Percentiles rank a stretch among this genome's conserved stretches.
phyloP scores from a whole-genome alignment of 2,888 invertebrate species.

The Xestia c-nigrum region DNA sequence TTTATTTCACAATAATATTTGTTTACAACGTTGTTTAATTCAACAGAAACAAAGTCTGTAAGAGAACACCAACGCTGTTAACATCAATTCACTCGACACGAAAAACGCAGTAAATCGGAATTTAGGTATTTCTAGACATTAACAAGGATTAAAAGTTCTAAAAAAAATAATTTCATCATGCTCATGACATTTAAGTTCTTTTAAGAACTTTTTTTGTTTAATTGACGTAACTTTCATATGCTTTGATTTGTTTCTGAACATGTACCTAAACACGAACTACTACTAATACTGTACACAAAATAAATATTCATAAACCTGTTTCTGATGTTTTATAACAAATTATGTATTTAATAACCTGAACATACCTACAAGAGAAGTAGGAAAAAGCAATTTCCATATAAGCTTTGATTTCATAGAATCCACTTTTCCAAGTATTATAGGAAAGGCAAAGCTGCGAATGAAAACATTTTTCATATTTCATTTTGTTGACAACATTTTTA shows the following conservation, averaged over 20 bases:
- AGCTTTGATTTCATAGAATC: slow-evolving; percentile 50
- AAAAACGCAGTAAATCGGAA: slow-evolving; percentile 51
- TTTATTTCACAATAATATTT: slow-evolving; percentile 1
- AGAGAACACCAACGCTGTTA: slow-evolving; percentile 22
- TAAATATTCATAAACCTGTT: not conserved
- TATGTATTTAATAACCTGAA: slow-evolving; percentile 38
- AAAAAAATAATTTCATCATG: slow-evolving; percentile 74
- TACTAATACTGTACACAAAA: too few relatives aligned
- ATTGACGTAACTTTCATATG: slow-evolving; percentile 48
- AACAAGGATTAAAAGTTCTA: slow-evolving; percentile 63
- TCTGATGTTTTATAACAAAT: slow-evolving; percentile 16
- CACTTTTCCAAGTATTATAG: slow-evolving; percentile 31
- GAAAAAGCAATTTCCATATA: slow-evolving; percentile 47
- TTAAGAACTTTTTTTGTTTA: not conserved
- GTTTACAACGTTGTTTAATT: slow-evolving; percentile 40
- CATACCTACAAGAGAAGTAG: slow-evolving; percentile 34
- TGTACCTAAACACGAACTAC: too few relatives aligned
- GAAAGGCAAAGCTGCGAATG: slow-evolving; percentile 8
- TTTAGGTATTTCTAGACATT: slow-evolving; percentile 49
- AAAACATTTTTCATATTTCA: slow-evolving; percentile 30
- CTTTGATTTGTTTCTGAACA: slow-evolving; percentile 54
- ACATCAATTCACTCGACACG: slow-evolving; percentile 32
- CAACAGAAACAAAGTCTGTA: slow-evolving; percentile 51
- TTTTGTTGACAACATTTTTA: slow-evolving; percentile 22
- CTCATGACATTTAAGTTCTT: slow-evolving; percentile 69